Conservation (phyloP, 2,888 invertebrate species). For the Orthosia incerta region DNA sequence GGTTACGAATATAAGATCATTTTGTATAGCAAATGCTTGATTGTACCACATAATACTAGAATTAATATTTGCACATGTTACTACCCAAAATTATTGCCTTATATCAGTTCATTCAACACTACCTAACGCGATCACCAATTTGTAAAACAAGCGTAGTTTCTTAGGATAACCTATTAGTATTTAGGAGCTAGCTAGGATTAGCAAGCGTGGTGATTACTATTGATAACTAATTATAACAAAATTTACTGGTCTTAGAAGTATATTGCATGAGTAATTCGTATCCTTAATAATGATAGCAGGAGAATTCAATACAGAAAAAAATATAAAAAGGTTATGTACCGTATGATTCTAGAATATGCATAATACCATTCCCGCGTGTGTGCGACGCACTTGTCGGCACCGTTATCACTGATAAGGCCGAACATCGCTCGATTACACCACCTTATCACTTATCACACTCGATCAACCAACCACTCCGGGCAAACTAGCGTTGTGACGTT, state of each 20-base stretch:
- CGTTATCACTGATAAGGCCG: constrained; percentile 87
- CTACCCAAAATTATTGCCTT: not conserved
- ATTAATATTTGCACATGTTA: too few species aligned
- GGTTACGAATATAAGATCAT: constrained; percentile 16
- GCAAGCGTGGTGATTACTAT: not conserved
- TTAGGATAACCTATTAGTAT: not conserved
- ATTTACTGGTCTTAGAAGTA: not conserved
- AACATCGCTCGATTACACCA: constrained; percentile 86
- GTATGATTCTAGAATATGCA: constrained; percentile 79
- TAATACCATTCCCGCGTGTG: constrained; percentile 78
- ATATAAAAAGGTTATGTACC: constrained; percentile 72
- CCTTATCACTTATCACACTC: constrained; percentile 86
- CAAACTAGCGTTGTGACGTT: constrained; percentile 51
- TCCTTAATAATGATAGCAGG: not conserved
- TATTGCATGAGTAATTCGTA: not conserved
- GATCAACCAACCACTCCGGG: constrained; percentile 76
- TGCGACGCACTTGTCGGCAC: constrained; percentile 82
- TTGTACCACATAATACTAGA: not conserved
- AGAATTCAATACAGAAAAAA: not conserved
- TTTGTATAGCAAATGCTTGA: too few species aligned
- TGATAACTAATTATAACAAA: not conserved
- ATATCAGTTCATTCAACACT: not conserved
- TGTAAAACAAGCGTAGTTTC: not conserved
- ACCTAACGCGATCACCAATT: not conserved
- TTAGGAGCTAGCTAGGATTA: not conserved